Evolutionary conservation across 2,797 vertebrate species (phyloP), one percentile per base, ranked within the genome.

Genomic region (Sebastes miniatus): DNA sequence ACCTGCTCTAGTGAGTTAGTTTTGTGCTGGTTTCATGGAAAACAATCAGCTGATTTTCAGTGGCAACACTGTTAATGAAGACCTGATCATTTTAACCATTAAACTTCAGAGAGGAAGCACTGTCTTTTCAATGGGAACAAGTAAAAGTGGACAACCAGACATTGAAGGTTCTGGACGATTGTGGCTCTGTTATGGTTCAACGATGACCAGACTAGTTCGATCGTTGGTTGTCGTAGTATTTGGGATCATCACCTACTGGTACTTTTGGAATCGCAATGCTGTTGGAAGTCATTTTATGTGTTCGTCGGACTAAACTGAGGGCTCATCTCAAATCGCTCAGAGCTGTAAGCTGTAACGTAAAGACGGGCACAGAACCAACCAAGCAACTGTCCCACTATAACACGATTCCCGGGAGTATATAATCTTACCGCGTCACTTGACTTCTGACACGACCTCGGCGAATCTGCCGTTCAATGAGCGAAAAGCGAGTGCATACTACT

Each of bases 381-480:
- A 43, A 76, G 69, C 76, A 82, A 68, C 80, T 76, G 73, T 85
- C 76, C 89, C 81, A 89, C 89, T 93, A 72, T 69, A 93, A 93
- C 93, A 93, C 91, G 89, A 94, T 92, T 86, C 91, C 90, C 90
- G 85, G 94, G 90, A 95, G 83, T 83, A 90, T 90, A 90, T 91
- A 89, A 89, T 84, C 82, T 91, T 92, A 81, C 50, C 83, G 87
- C 88, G 75, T 90, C 88, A 84, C 89, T 87, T 86, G 72, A 90
- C 87, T 86, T 90, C 81, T 88, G 88, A 87, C 85, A 84, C 89
- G 89, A 80, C 88, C 79, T 84, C 83, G 92, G 93, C 93, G 90
- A 89, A 88, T 91, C 93, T 91, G 95, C 87, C 91, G 76, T 92
- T 93, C 88, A 91, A 86, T 83, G 86, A 93, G 86, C 87, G 92